phyloP scores from a whole-genome alignment of 2,113 vertebrate species.

The Ginglymostoma cirratum region DNA sequence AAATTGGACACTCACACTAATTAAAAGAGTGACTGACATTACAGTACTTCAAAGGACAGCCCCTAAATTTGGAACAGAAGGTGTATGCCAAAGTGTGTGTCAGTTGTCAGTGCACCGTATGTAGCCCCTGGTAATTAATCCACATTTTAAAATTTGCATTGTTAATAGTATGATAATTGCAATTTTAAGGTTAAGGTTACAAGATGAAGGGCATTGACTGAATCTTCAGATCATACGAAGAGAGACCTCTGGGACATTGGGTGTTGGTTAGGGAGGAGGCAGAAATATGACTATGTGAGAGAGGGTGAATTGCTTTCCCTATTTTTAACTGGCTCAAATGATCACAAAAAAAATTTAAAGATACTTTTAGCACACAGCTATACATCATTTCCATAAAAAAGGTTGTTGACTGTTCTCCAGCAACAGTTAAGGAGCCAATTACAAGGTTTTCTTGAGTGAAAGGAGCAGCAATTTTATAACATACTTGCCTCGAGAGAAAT shows the following conservation, averaged over 20 bases:
- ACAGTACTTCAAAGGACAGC: neutral
- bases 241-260: neutral
- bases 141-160: neutral
- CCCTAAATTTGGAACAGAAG: neutral
- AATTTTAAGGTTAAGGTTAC: neutral
- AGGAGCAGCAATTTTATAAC: too few relatives aligned
- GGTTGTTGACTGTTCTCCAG: too few relatives aligned
- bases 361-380: too few relatives aligned
- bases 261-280: neutral
- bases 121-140: neutral
- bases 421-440: too few relatives aligned
- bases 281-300: neutral
- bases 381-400: too few relatives aligned
- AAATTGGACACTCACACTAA: neutral
- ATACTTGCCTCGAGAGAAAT: too few relatives aligned
- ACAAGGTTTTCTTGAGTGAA: too few relatives aligned
- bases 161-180: neutral
- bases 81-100: neutral
- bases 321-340: too few relatives aligned
- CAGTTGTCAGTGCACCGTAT: conserved; percentile 12
- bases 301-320: too few relatives aligned
- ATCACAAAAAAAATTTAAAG: too few relatives aligned
- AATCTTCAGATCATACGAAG: neutral
- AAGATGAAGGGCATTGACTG: neutral
- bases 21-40: neutral